These are phyloP conservation scores for Ashinkailepas kermadecensis DNA, from an alignment of 2,888 invertebrate genomes.

Conservation along the genomic window DNA sequence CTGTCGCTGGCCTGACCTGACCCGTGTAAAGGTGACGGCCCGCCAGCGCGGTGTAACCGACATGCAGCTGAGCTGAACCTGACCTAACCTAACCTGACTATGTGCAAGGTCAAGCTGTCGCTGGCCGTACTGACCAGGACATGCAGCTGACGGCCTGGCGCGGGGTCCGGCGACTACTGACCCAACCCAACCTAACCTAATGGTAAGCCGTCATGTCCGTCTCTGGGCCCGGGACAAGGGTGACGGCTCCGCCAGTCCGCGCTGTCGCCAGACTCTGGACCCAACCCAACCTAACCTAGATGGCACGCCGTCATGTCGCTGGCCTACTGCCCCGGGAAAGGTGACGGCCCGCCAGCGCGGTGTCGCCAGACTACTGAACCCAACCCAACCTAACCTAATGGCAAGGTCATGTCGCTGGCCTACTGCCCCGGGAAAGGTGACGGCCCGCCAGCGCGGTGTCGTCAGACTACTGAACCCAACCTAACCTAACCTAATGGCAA, in stretches of 20 bases:
- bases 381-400: no score
- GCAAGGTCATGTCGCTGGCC: no score
- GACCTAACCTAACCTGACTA: no score
- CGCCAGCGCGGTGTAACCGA: no score
- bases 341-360: constrained; percentile 50
- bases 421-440: constrained; percentile 73
- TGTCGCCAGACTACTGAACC: no score
- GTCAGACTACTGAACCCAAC: no score
- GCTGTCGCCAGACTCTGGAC: no score
- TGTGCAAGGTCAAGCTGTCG: constrained; percentile 43
- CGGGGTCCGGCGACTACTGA: no score
- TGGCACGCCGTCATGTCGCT: constrained; percentile 43
- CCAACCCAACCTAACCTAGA: no score
- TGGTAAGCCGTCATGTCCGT: constrained; percentile 69
- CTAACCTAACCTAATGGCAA: no score
- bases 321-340: constrained; percentile 40
- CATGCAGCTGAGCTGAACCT: constrained; percentile 51
- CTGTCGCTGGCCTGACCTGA: constrained; percentile 33
- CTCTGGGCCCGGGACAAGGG: constrained; percentile 92
- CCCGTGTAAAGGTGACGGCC: constrained; percentile 42
- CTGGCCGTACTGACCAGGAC: constrained; percentile 58
- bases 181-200: constrained; percentile 40
- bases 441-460: constrained; percentile 68
- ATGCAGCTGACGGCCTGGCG: no score
- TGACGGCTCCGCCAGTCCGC: constrained; percentile 76